Evolutionary conservation across 1,140 invertebrate genomes (phyloP), one percentile per base, ranked within the genome.

Genomic region (Trachymyrmex cornetzi): DNA sequence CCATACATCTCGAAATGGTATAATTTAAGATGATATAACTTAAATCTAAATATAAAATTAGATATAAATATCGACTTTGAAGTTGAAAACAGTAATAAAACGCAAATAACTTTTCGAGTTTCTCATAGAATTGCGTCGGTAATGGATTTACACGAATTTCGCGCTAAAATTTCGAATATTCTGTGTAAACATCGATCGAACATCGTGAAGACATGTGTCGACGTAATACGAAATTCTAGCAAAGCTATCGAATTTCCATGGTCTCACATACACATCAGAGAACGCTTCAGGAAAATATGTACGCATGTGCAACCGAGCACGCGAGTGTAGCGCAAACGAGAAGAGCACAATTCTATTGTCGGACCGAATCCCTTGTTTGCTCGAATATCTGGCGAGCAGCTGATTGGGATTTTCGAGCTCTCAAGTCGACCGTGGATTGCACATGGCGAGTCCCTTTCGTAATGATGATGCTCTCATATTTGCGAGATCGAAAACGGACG

Each of bases 331-430:
- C 85, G 88, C 77, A 85, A 64, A 84, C 57, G 86, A 61, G 59
- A 77, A 22, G 86, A 61, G 89, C 92, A 86, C 89, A 87, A 86
- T 90, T 82, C 90, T 81, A 93, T 94, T 94, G 93, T 94, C 86
- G 48, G 85, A 79, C 88, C 69, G 87, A 86, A 90, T 92, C 86
- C 89, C 91, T 92, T 92, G 91, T 94, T 92, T 93, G 93, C 85
- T 92, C 85, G 86, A 91, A 90, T 87, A 93, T 93, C 91, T 93
- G 92, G 89, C 86, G 75, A 93, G 92, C 93, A 94, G 93, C 93
- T 94, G 94, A 94, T 94, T 94, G 93, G 92, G 93, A 93, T 94
- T 93, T 94, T 93, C 92, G 87, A 87, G 90, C 80, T 77, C 71
- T 80, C 77, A 50, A 44, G 27, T 81, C 89, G 61, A 84, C 69